These are phyloP conservation scores for Ichneumoninae sp. DNA, from an alignment of 2,888 invertebrate species.

Conservation along the genomic window DNA sequence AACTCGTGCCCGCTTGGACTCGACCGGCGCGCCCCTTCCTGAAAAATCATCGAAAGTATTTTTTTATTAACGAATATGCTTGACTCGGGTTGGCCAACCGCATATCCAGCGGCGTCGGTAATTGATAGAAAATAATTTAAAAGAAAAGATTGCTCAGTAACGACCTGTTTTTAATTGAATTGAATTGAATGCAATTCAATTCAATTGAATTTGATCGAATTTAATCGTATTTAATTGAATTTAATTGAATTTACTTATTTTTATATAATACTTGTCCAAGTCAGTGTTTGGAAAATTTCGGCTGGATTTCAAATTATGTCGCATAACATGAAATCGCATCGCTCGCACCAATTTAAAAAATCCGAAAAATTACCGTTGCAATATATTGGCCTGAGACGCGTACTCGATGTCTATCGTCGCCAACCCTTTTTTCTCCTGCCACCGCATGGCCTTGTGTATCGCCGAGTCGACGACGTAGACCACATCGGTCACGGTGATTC, in stretches of 20 bases:
- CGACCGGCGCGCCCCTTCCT: conserved; percentile 89
- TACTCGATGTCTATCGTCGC: conserved; percentile 86
- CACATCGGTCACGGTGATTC: conserved; percentile 90
- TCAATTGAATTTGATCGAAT: no score
- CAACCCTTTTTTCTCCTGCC: conserved; percentile 85
- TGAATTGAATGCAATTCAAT: no score
- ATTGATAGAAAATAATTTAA: neutral
- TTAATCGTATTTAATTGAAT: no score
- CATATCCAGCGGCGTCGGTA: neutral
- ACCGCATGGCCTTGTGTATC: conserved; percentile 86
- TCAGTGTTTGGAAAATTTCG: neutral
- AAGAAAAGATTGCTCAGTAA: neutral
- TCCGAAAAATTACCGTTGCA: conserved; percentile 84
- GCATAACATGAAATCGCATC: conserved; percentile 2
- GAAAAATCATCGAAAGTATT: neutral
- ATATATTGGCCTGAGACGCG: conserved; percentile 88
- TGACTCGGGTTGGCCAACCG: no score
- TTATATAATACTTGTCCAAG: no score
- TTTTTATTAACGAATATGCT: no score
- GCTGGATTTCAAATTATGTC: neutral
- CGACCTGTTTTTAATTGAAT: no score
- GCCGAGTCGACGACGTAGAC: conserved; percentile 89
- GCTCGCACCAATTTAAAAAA: neutral
- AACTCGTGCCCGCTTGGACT: conserved; percentile 87
- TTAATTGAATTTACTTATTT: no score